These are phyloP conservation scores for Morone chrysops DNA, from an alignment of 2,113 vertebrate genomes.

Conservation along the genomic window DNA sequence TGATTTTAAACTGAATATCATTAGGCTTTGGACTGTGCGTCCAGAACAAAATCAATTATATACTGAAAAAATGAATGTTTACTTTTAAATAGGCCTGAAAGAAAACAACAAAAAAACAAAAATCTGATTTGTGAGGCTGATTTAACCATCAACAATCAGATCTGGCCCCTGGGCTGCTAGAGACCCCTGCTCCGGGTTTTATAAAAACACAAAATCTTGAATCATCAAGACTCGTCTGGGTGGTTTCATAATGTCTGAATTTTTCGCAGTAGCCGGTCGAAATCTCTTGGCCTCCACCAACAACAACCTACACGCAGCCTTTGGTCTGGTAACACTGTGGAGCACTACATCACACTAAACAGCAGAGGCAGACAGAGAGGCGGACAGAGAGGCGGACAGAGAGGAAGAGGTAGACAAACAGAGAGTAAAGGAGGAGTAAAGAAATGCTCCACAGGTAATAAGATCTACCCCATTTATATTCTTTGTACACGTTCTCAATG, in stretches of 20 bases:
- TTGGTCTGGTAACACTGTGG: conserved; percentile 73
- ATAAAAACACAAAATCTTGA: background rate
- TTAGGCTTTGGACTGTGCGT: no score
- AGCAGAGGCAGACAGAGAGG: conserved; percentile 51
- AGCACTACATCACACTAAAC: conserved; percentile 41
- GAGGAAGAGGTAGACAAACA: conserved; percentile 60
- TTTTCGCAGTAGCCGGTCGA: background rate
- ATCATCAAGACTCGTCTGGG: background rate
- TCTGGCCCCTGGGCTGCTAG: background rate
- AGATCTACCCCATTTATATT: conserved; percentile 10
- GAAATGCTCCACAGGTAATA: conserved; percentile 60
- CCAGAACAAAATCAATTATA: no score
- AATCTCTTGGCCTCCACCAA: conserved; percentile 13
- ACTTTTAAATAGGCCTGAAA: background rate
- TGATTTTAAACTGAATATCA: no score
- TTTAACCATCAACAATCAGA: background rate
- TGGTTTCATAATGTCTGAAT: conserved; percentile 2
- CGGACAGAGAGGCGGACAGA: conserved; percentile 14
- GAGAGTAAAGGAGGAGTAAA: conserved; percentile 38
- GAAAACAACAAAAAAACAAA: background rate
- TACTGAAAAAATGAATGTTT: background rate
- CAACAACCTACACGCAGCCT: conserved; percentile 47
- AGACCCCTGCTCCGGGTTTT: conserved; percentile 12
- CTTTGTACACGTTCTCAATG: conserved; percentile 31
- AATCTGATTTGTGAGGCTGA: background rate